These are phyloP conservation scores for Melipona bicolor DNA, from an alignment of 2,888 invertebrate genomes.

Conservation along the genomic window DNA sequence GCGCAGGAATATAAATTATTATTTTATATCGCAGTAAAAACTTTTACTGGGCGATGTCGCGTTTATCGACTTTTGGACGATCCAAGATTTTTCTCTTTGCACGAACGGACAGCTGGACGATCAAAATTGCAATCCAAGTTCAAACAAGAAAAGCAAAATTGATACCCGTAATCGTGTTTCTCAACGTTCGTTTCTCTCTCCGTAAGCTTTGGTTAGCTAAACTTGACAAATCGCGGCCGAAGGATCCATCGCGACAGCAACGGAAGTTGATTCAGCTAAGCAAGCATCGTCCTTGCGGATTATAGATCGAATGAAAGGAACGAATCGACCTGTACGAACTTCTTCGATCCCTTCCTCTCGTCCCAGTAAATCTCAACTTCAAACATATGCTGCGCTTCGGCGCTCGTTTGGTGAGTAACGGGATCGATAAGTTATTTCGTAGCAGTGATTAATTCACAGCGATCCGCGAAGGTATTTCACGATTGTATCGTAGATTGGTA, in stretches of 20 bases:
- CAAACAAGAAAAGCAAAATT: slow-evolving; percentile 42
- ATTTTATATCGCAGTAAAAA: slow-evolving; percentile 9
- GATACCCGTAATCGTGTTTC: slow-evolving; percentile 46
- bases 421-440: background rate
- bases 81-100: background rate
- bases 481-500: no score
- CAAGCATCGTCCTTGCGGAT: slow-evolving; percentile 71
- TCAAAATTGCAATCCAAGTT: slow-evolving; percentile 2
- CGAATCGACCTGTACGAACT: slow-evolving; percentile 51
- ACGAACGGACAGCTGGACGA: slow-evolving; percentile 41
- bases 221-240: slow-evolving; percentile 54
- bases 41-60: background rate
- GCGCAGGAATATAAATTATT: slow-evolving; percentile 28
- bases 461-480: no score
- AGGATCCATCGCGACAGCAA: slow-evolving; percentile 30
- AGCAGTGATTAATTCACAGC: slow-evolving; percentile 14
- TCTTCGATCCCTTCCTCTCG: slow-evolving; percentile 43
- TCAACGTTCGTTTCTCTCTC: background rate
- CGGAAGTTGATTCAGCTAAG: slow-evolving; percentile 78
- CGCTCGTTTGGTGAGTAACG: slow-evolving; percentile 20
- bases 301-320: slow-evolving; percentile 57
- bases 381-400: slow-evolving; percentile 53
- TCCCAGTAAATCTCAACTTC: slow-evolving; percentile 63
- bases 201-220: slow-evolving; percentile 23
- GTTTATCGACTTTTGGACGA: slow-evolving; percentile 15